These are phyloP conservation scores for Pollenia griseotomentosa DNA, from an alignment of 2,888 invertebrate genomes.

Conservation along the genomic window DNA sequence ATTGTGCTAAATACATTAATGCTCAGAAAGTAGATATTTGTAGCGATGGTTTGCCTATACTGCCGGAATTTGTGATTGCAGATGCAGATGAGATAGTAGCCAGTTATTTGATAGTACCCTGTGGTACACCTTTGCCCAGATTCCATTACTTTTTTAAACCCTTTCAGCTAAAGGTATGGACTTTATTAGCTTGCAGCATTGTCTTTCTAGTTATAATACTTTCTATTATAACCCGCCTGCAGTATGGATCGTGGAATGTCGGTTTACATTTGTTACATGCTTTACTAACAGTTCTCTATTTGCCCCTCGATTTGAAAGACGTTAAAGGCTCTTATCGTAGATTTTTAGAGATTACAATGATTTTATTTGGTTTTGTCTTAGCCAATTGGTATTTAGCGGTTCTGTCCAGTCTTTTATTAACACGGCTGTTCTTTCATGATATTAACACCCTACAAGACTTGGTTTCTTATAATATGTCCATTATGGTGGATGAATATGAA, in stretches of 20 bases:
- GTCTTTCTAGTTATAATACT: conserved; percentile 33
- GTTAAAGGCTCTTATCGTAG: conserved; percentile 28
- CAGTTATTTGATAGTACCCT: conserved; percentile 58
- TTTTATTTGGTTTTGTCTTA: conserved; percentile 54
- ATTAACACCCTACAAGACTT: conserved; percentile 48
- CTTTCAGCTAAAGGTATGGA: conserved; percentile 47
- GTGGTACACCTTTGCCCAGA: conserved; percentile 43
- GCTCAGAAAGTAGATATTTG: conserved; percentile 55
- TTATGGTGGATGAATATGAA: conserved; percentile 59
- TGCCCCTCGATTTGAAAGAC: conserved; percentile 33
- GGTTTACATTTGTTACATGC: conserved; percentile 35
- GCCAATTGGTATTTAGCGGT: conserved; percentile 67
- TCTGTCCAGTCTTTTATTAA: conserved; percentile 49
- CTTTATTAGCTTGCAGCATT: neutral
- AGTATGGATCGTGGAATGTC: conserved; percentile 46
- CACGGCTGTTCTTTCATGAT: conserved; percentile 28
- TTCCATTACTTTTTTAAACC: conserved; percentile 62
- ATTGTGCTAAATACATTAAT: conserved; percentile 38
- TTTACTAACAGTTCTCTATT: conserved; percentile 3
- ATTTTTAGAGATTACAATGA: conserved; percentile 48
- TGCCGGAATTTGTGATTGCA: conserved; percentile 13
- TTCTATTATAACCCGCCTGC: conserved; percentile 44
- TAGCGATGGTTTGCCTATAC: conserved; percentile 46
- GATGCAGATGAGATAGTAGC: neutral
- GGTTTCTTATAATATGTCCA: conserved; percentile 39